phyloP scores from a whole-genome alignment of 92 coral and sea anemone species.

The Heteractis magnifica region DNA sequence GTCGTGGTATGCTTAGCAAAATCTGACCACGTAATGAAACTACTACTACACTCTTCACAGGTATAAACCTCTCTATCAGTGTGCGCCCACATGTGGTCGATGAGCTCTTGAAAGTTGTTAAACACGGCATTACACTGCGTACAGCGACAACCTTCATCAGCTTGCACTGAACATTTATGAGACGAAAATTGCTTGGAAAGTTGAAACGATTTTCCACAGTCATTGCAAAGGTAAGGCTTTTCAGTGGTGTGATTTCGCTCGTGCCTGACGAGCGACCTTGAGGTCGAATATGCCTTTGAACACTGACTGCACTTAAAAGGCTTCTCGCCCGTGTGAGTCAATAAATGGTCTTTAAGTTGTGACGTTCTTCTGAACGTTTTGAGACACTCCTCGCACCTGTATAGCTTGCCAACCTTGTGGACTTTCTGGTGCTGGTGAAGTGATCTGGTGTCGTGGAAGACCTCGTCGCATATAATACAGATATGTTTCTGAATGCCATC shows the following conservation, averaged over 20 bases:
- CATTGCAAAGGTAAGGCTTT: conserved; percentile 38
- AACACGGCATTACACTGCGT: conserved; percentile 34
- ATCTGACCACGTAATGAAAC: conserved; percentile 33
- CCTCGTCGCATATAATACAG: conserved; percentile 36
- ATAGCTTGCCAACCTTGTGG: conserved; percentile 50
- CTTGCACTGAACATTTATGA: conserved; percentile 30
- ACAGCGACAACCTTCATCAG: conserved; percentile 43
- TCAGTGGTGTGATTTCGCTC: conserved; percentile 42
- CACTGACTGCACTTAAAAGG: conserved; percentile 50
- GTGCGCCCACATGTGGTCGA: conserved; percentile 23
- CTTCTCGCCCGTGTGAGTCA: conserved; percentile 41
- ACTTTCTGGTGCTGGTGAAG: conserved; percentile 40
- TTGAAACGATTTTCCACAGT: conserved; percentile 47
- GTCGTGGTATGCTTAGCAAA: conserved; percentile 19
- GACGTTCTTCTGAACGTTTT: conserved; percentile 51
- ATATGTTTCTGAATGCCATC: conserved; percentile 21
- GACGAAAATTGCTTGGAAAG: conserved; percentile 24
- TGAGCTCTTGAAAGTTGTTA: conserved; percentile 9
- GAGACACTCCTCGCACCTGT: conserved; percentile 44
- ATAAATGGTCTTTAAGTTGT: conserved; percentile 37
- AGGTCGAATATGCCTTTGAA: conserved; percentile 47
- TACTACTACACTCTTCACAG: conserved; percentile 25
- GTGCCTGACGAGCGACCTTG: conserved; percentile 49
- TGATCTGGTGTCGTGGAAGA: conserved; percentile 21
- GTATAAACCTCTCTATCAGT: conserved; percentile 17